phyloP scores from a whole-genome alignment of 2,113 vertebrate genomes.

The Callaeas wilsoni region DNA sequence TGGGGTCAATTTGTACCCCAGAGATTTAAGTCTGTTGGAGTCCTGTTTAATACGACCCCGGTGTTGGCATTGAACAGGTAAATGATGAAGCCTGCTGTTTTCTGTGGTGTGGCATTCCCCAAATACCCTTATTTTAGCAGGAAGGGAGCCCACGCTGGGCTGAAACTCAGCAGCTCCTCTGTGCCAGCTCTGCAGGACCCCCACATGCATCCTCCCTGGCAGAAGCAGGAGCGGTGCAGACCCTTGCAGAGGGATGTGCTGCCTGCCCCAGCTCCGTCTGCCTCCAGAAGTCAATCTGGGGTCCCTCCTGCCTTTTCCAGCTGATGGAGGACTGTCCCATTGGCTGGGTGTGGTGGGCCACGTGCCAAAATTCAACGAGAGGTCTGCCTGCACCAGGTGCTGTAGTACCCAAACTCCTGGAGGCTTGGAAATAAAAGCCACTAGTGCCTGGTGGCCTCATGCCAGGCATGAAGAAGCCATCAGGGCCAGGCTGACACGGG shows the following conservation, averaged over 20 bases:
- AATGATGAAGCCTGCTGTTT: background rate
- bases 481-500: background rate
- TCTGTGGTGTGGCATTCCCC: accelerated
- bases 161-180: background rate
- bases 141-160: background rate
- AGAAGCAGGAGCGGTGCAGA: background rate
- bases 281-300: background rate
- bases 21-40: background rate
- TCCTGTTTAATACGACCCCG: background rate
- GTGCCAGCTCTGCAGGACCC: background rate
- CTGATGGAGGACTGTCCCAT: background rate
- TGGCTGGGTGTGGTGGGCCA: no score
- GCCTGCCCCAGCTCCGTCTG: background rate
- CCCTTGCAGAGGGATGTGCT: background rate
- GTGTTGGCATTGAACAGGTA: background rate
- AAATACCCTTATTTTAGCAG: background rate
- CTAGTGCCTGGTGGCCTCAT: background rate
- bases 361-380: accelerated
- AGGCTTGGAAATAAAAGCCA: background rate
- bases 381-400: accelerated
- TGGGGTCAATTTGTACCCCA: background rate
- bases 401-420: background rate
- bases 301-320: background rate
- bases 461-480: background rate
- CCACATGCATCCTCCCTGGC: accelerated